Conservation (phyloP, 2,797 vertebrate species). For the Neopelma chrysocephalum region DNA sequence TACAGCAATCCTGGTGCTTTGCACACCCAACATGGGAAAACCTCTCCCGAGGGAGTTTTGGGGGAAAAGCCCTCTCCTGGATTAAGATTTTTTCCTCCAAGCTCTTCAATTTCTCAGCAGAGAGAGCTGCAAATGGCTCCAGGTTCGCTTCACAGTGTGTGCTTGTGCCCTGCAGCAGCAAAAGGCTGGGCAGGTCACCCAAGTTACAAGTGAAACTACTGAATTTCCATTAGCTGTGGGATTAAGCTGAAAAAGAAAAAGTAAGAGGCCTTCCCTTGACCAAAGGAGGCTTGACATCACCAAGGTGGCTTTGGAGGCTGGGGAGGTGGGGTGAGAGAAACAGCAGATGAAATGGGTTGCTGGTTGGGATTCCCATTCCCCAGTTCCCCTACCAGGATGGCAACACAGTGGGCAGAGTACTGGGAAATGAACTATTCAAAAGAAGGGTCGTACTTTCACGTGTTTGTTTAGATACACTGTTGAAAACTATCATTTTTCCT, state of each 20-base stretch:
- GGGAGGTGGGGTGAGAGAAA: not conserved
- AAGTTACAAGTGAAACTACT: not conserved
- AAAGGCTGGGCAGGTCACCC: not conserved
- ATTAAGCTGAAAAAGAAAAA: not conserved
- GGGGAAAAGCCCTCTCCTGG: fast-evolving
- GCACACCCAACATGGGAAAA: not conserved
- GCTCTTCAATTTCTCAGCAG: not conserved
- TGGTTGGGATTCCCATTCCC: not conserved
- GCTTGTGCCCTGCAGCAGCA: not conserved
- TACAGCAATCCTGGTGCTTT: not conserved
- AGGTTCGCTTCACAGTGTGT: not conserved
- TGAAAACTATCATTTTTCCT: not conserved
- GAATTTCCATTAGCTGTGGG: not conserved
- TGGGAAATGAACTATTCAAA: not conserved
- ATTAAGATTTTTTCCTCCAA: not conserved
- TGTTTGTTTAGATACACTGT: not conserved
- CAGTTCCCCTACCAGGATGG: not conserved
- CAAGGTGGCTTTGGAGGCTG: not conserved
- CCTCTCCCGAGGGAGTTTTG: not conserved
- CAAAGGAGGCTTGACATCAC: not conserved
- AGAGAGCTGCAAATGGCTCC: not conserved
- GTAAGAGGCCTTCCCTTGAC: not conserved
- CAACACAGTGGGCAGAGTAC: not conserved
- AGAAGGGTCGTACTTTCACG: not conserved
- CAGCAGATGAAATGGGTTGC: fast-evolving